These are phyloP conservation scores for Caenorhabditis sp. DNA, from an alignment of 2,888 invertebrate species.

Conservation along the genomic window DNA sequence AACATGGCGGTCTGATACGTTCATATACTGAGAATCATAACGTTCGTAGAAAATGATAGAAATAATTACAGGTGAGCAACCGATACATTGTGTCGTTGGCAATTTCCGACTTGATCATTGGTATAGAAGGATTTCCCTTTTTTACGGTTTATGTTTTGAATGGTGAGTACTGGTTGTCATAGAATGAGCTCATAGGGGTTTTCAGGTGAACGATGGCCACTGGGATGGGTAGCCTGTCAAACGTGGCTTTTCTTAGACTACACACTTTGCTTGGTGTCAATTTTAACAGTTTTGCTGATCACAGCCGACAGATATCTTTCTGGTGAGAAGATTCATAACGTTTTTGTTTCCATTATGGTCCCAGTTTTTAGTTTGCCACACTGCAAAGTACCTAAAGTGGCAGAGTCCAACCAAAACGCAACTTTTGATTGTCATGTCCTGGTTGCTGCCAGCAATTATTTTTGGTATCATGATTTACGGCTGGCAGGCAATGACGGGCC, in stretches of 20 bases:
- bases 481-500: constrained; percentile 80
- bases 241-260: constrained; percentile 83
- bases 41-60: neutral
- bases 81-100: constrained; percentile 83
- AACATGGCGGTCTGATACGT: constrained; percentile 6
- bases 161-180: constrained; percentile 67
- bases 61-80: constrained; percentile 79
- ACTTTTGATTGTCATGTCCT: constrained; percentile 80
- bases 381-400: constrained; percentile 83
- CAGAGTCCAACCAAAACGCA: constrained; percentile 89
- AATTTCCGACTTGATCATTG: constrained; percentile 82
- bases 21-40: too few species aligned
- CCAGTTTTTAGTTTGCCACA: constrained; percentile 80
- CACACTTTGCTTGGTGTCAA: constrained; percentile 83
- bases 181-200: too few species aligned
- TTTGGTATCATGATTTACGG: constrained; percentile 83
- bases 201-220: constrained; percentile 81
- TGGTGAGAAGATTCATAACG: constrained; percentile 27
- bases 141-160: constrained; percentile 83
- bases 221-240: constrained; percentile 81
- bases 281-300: constrained; percentile 82
- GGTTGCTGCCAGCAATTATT: constrained; percentile 81
- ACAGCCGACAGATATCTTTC: constrained; percentile 81
- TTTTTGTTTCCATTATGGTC: neutral
- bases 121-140: constrained; percentile 83